Evolutionary conservation across 1,140 invertebrate genomes (phyloP).

Genomic region (Orius insidiosus): DNA sequence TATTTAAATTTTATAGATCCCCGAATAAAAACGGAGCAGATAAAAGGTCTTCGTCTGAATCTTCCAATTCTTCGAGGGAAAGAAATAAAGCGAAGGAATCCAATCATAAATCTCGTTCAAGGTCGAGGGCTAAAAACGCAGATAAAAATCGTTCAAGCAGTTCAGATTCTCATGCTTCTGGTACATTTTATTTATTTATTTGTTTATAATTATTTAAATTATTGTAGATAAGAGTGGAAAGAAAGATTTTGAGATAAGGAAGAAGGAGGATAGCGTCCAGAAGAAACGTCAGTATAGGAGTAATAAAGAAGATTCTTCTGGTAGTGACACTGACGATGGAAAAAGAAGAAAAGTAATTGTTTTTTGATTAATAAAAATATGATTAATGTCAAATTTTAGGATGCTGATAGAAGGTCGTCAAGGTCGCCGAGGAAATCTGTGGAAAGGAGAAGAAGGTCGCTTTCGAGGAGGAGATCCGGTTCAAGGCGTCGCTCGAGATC

Average conservation of each 20-base stretch:
- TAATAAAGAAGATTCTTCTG: slow-evolving; percentile 63
- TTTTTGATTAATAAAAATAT: slow-evolving; percentile 10
- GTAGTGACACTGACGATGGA: slow-evolving; percentile 30
- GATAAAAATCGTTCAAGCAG: slow-evolving; percentile 25
- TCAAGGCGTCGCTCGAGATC: slow-evolving; percentile 24
- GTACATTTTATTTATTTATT: neutral
- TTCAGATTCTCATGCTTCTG: slow-evolving; percentile 22
- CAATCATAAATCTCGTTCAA: slow-evolving; percentile 17
- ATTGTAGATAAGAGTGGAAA: slow-evolving; percentile 29
- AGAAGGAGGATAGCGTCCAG: slow-evolving; percentile 60
- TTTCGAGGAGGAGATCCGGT: slow-evolving; percentile 11
- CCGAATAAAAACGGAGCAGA: slow-evolving; percentile 17
- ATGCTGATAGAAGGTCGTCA: slow-evolving; percentile 5
- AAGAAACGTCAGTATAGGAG: slow-evolving; percentile 67
- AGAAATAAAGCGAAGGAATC: slow-evolving; percentile 10
- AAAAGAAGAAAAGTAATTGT: slow-evolving; percentile 16
- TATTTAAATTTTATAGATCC: slow-evolving; percentile 20
- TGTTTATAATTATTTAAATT: slow-evolving; percentile 5
- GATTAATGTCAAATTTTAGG: neutral
- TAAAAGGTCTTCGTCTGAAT: slow-evolving; percentile 17
- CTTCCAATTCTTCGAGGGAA: slow-evolving; percentile 16
- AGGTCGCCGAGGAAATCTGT: neutral
- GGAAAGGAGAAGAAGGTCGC: neutral
- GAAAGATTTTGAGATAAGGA: slow-evolving; percentile 49
- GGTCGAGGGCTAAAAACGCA: slow-evolving; percentile 19